Evolutionary conservation across 2,113 vertebrate genomes (phyloP).

Genomic region (Podarcis cretensis): DNA sequence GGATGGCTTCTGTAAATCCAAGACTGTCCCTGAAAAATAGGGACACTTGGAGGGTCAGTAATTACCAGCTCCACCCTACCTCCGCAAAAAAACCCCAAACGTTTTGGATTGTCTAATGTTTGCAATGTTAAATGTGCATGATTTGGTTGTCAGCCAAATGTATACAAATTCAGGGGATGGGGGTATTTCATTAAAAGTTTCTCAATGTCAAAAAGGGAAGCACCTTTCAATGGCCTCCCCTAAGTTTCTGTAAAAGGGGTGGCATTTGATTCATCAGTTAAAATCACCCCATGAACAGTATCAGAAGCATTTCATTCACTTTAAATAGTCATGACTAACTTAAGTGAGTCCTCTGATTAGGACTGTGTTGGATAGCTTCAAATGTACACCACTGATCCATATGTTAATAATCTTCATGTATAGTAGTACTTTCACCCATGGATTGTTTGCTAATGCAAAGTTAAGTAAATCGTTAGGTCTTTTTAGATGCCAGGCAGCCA

Average conservation of each 20-base stretch:
- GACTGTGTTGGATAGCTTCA: not conserved
- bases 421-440: not conserved
- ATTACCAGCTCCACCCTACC: no score
- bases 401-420: not conserved
- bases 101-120: not conserved
- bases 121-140: not conserved
- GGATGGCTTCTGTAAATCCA: no score
- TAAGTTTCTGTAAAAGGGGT: not conserved
- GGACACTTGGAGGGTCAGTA: no score
- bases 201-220: no score
- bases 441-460: not conserved
- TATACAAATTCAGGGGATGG: not conserved
- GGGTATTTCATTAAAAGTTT: not conserved
- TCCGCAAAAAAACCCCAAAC: not conserved
- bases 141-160: not conserved
- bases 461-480: conserved; percentile 10
- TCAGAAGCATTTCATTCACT: not conserved
- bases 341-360: not conserved
- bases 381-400: not conserved
- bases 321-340: not conserved
- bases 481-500: not conserved
- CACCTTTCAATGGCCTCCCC: not conserved
- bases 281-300: not conserved
- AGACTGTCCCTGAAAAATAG: no score
- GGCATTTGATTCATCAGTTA: not conserved